Conservation (phyloP, 2,888 invertebrate genomes). For the Carcina quercana region DNA sequence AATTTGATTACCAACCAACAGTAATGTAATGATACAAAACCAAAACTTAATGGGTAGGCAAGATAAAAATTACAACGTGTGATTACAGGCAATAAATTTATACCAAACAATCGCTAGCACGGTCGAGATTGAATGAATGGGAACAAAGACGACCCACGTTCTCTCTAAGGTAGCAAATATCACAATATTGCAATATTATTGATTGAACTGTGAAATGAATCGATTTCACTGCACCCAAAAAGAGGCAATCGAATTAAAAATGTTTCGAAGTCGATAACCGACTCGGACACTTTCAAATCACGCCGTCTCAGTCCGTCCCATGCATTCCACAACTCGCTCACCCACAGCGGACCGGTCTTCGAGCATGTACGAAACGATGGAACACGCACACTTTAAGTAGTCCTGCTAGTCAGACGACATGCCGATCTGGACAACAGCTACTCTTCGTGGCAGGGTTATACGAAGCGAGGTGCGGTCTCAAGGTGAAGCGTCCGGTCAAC, state of each 20-base stretch:
- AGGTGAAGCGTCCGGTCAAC: conserved; percentile 70
- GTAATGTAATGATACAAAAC: conserved; percentile 40
- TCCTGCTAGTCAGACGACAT: conserved; percentile 32
- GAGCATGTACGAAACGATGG: conserved; percentile 59
- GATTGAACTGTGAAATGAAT: conserved; percentile 8
- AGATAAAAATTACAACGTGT: conserved; percentile 31
- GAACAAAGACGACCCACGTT: conserved; percentile 29
- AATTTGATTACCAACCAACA: conserved; percentile 42
- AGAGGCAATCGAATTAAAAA: conserved; percentile 25
- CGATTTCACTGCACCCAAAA: conserved; percentile 15
- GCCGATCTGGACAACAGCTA: conserved; percentile 28
- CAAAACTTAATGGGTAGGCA: conserved; percentile 22
- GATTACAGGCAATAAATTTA: conserved; percentile 50
- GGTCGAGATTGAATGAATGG: conserved; percentile 27
- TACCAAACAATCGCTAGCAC: conserved; percentile 39
- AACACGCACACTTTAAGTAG: conserved; percentile 44
- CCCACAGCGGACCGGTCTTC: conserved; percentile 71
- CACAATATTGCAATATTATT: conserved; percentile 1
- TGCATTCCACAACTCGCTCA: conserved; percentile 72
- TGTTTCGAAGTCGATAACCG: conserved; percentile 42
- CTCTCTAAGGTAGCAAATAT: conserved; percentile 19
- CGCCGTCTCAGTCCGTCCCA: conserved; percentile 53
- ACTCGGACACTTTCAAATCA: conserved; percentile 65
- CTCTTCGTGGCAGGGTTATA: conserved; percentile 44
- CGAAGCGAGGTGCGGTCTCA: conserved; percentile 60